A percentile compares a stretch with the other conserved stretches of the same genome.
These are phyloP conservation scores for Platygyra sinensis DNA, from an alignment of 64 coral and sea anemone genomes.

Conservation along the genomic window DNA sequence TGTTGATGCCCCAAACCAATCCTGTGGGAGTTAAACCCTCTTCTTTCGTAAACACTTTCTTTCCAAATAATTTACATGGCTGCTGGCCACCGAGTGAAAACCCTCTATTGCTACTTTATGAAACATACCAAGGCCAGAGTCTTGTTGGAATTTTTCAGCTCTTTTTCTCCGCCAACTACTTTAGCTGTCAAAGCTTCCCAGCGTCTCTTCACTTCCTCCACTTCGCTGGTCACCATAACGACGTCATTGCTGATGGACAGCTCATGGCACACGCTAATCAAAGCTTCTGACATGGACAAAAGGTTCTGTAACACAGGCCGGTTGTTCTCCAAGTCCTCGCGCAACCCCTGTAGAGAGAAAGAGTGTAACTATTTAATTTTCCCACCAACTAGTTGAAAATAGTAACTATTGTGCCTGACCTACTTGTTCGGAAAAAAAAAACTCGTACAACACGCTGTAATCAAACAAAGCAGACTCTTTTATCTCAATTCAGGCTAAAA, in stretches of 20 bases:
- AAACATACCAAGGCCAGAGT: constrained; percentile 57
- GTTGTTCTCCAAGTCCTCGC: constrained; percentile 69
- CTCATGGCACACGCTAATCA: constrained; percentile 88
- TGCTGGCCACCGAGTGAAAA: not conserved
- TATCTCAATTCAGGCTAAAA: too few relatives aligned
- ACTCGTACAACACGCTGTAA: too few relatives aligned
- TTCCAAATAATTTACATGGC: not conserved
- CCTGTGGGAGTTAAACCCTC: too few relatives aligned
- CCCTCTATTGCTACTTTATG: not conserved
- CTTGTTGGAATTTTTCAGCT: constrained; percentile 85
- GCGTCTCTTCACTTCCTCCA: constrained; percentile 84
- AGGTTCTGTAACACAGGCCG: constrained; percentile 74
- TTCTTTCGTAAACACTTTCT: too few relatives aligned
- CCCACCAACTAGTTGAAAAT: not conserved
- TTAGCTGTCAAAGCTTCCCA: constrained; percentile 71
- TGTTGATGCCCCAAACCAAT: too few relatives aligned
- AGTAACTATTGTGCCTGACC: too few relatives aligned
- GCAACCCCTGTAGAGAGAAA: constrained; percentile 39
- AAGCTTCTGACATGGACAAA: constrained; percentile 61
- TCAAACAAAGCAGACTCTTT: too few relatives aligned
- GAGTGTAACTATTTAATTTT: not conserved
- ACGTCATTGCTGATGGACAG: constrained; percentile 81
- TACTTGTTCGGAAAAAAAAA: too few relatives aligned
- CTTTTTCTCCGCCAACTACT: constrained; percentile 68
- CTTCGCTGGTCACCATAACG: constrained; percentile 75